A percentile compares a stretch with the other conserved stretches of the same genome.
phyloP scores from a whole-genome alignment of 2,888 invertebrate genomes.

The Eugnorisma glareosa region DNA sequence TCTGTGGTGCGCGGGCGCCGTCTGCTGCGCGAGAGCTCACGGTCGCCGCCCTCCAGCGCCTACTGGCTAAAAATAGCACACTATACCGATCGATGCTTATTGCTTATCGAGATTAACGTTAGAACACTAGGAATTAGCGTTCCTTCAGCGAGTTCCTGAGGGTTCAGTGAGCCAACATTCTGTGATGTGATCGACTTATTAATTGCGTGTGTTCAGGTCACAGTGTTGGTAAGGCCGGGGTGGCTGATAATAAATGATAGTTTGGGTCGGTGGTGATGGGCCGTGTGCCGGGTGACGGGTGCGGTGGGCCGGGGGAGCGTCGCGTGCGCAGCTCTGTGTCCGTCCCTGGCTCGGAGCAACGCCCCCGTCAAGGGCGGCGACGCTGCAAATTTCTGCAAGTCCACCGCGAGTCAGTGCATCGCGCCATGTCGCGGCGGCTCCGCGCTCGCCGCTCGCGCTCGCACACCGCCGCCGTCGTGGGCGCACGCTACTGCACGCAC shows the following conservation, averaged over 20 bases:
- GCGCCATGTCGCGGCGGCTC: slow-evolving; percentile 90
- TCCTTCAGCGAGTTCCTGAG: slow-evolving; percentile 46
- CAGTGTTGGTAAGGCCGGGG: slow-evolving; percentile 57
- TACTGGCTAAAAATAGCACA: slow-evolving; percentile 84
- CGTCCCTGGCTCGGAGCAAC: slow-evolving; percentile 90
- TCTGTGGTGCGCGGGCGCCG: slow-evolving; percentile 79
- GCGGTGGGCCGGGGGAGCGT: slow-evolving; percentile 83
- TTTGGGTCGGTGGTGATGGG: slow-evolving; percentile 68
- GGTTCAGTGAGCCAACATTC: slow-evolving; percentile 31
- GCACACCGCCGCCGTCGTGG: slow-evolving; percentile 79
- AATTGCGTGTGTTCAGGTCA: slow-evolving; percentile 54
- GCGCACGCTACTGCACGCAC: slow-evolving; percentile 81
- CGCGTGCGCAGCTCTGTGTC: slow-evolving; percentile 88
- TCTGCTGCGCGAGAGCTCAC: slow-evolving; percentile 77
- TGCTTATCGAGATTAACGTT: slow-evolving; percentile 71
- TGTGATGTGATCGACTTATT: slow-evolving; percentile 27
- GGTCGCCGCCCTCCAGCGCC: slow-evolving; percentile 86
- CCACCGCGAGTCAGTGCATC: slow-evolving; percentile 89
- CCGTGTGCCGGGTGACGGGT: slow-evolving; percentile 72
- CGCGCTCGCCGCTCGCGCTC: slow-evolving; percentile 84
- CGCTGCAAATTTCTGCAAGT: slow-evolving; percentile 90
- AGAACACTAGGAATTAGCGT: slow-evolving; percentile 64
- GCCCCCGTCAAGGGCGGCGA: slow-evolving; percentile 91
- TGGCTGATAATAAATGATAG: slow-evolving; percentile 69
- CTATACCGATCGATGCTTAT: slow-evolving; percentile 77